A percentile compares a stretch with the other conserved stretches of the same genome.
phyloP scores from a whole-genome alignment of 2,797 vertebrate species.

The Enteromius mattozi region DNA sequence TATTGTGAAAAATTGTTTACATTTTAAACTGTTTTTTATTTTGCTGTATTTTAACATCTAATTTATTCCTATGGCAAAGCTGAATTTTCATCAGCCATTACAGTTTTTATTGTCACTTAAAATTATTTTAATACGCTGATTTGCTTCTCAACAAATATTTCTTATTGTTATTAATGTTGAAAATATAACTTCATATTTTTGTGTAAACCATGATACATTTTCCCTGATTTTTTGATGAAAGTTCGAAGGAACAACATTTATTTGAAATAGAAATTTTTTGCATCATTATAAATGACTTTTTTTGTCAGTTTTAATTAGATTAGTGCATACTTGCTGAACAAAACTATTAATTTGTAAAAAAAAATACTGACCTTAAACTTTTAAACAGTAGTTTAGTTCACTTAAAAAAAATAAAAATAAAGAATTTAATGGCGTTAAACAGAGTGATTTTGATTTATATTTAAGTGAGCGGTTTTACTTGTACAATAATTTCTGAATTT shows the following conservation, averaged over 20 bases:
- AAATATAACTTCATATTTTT: not conserved
- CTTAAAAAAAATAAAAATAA: not conserved
- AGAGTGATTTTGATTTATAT: not conserved
- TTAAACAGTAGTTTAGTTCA: not conserved
- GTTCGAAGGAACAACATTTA: not conserved
- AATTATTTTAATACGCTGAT: not conserved
- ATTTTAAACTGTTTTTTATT: not conserved
- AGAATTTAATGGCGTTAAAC: not conserved
- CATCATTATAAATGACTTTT: not conserved
- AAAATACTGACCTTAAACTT: not conserved
- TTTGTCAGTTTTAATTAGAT: not conserved
- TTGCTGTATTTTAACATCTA: not conserved
- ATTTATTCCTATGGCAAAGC: not conserved
- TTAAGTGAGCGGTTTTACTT: conserved; percentile 28
- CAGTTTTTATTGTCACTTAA: not conserved
- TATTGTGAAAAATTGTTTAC: not conserved
- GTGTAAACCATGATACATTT: not conserved
- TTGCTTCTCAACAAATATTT: not conserved
- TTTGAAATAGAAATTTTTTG: not conserved
- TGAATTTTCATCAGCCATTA: not conserved
- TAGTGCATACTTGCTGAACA: too few relatives aligned
- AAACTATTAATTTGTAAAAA: not conserved
- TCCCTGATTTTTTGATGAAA: not conserved
- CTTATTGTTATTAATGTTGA: not conserved
- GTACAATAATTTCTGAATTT: conserved; percentile 49